phyloP scores from a whole-genome alignment of 2,113 vertebrate species.

The Bathybates hornii region DNA sequence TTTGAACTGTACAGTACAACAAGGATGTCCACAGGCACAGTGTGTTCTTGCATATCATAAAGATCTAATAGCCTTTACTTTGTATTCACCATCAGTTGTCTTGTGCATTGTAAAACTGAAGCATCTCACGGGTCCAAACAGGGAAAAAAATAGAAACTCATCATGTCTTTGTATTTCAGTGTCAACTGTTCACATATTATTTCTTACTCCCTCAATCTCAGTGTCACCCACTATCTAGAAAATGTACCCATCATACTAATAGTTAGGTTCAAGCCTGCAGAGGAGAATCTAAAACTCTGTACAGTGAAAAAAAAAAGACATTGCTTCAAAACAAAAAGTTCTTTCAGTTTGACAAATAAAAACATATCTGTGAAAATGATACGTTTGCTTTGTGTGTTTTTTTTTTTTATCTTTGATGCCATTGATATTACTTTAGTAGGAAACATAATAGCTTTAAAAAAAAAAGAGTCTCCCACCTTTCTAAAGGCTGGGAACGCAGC shows the following conservation, averaged over 20 bases:
- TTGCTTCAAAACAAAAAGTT: slow-evolving; percentile 63
- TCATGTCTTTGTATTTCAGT: slow-evolving; percentile 43
- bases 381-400: not conserved
- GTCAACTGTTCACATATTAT: slow-evolving; percentile 30
- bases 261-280: slow-evolving; percentile 51
- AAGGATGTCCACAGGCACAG: slow-evolving; percentile 57
- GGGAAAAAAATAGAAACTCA: slow-evolving; percentile 24
- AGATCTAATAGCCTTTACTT: slow-evolving; percentile 43
- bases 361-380: slow-evolving; percentile 68
- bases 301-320: slow-evolving; percentile 60
- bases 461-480: not conserved
- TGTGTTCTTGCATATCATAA: slow-evolving; percentile 48
- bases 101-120: slow-evolving; percentile 50
- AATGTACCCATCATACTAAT: slow-evolving; percentile 48
- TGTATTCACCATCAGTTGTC: slow-evolving; percentile 46
- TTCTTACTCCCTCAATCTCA: slow-evolving; percentile 43
- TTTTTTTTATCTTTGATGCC: not conserved
- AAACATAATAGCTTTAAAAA: not conserved
- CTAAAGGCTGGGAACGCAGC: not conserved
- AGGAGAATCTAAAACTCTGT: slow-evolving; percentile 52
- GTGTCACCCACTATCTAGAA: slow-evolving; percentile 61
- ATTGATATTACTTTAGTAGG: not conserved
- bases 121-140: slow-evolving; percentile 13
- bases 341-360: slow-evolving; percentile 78
- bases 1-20: slow-evolving; percentile 25